These are phyloP conservation scores for Sogatella furcifera DNA, from an alignment of 1,140 invertebrate species.

Conservation along the genomic window DNA sequence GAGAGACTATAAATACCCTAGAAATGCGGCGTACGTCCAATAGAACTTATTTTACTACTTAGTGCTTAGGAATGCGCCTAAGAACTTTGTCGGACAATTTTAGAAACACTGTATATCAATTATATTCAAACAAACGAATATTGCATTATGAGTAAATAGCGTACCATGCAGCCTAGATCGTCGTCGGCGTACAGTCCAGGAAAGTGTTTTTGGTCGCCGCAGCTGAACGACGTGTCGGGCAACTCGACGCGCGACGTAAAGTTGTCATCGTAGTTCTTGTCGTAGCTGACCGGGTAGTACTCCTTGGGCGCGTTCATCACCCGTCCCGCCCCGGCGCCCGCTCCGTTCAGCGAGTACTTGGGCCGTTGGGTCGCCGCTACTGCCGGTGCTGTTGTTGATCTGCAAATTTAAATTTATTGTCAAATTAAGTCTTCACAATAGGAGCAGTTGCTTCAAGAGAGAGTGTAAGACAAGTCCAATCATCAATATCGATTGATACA, in stretches of 20 bases:
- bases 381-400: constrained; percentile 5
- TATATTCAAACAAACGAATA: no score
- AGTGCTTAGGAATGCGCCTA: no score
- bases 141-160: no score
- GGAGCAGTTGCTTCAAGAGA: not conserved
- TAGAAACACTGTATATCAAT: no score
- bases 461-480: no score
- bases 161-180: constrained; percentile 84
- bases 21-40: no score
- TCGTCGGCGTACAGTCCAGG: constrained; percentile 82
- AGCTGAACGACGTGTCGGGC: constrained; percentile 77
- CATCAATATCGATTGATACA: no score
- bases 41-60: no score
- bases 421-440: not conserved
- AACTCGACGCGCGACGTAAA: constrained; percentile 72
- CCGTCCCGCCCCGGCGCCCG: constrained; percentile 41
- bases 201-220: constrained; percentile 80
- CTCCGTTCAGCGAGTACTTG: constrained; percentile 22
- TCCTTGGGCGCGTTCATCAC: constrained; percentile 82
- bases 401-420: no score
- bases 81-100: no score
- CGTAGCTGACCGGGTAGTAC: constrained; percentile 75
- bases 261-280: constrained; percentile 79
- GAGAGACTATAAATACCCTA: no score
- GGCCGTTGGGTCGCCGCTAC: constrained; percentile 11